These are phyloP conservation scores for Bombus picipes DNA, from an alignment of 1,140 invertebrate species.

Conservation along the genomic window DNA sequence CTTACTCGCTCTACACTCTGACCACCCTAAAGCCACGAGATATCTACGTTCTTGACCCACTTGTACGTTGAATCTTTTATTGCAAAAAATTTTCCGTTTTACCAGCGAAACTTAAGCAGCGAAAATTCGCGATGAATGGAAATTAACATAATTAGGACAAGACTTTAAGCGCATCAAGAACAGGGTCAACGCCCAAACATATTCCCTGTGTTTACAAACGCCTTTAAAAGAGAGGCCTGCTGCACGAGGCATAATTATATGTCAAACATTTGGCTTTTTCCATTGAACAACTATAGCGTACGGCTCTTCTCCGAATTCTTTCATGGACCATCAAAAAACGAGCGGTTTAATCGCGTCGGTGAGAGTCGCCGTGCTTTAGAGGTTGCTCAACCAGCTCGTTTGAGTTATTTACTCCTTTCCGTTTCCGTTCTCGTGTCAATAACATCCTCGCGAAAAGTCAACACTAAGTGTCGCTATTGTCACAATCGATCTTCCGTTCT, in stretches of 20 bases:
- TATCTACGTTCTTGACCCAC: conserved; percentile 52
- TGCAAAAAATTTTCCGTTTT: not conserved
- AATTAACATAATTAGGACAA: conserved; percentile 15
- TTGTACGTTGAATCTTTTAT: not conserved
- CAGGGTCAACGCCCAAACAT: conserved; percentile 32
- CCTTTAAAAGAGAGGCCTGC: conserved; percentile 28
- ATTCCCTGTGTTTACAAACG: conserved; percentile 20
- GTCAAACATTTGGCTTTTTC: not conserved
- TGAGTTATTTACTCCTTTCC: conserved; percentile 7
- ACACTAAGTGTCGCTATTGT: not conserved
- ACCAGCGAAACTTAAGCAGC: not conserved
- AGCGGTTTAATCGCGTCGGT: not conserved
- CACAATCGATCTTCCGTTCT: conserved; percentile 12
- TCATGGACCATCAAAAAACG: not conserved
- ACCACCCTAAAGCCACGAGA: no score
- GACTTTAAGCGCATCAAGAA: not conserved
- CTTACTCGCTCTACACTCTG: not conserved
- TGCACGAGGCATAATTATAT: not conserved
- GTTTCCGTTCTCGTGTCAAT: conserved; percentile 25
- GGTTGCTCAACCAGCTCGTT: not conserved
- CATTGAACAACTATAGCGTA: not conserved
- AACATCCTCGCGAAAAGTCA: not conserved
- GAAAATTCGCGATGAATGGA: not conserved
- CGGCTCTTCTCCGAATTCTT: not conserved
- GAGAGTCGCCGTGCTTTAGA: not conserved